A percentile compares a stretch with the other conserved stretches of the same genome.
Evolutionary conservation across 2,797 vertebrate species (phyloP).

Genomic region (Chanos chanos): DNA sequence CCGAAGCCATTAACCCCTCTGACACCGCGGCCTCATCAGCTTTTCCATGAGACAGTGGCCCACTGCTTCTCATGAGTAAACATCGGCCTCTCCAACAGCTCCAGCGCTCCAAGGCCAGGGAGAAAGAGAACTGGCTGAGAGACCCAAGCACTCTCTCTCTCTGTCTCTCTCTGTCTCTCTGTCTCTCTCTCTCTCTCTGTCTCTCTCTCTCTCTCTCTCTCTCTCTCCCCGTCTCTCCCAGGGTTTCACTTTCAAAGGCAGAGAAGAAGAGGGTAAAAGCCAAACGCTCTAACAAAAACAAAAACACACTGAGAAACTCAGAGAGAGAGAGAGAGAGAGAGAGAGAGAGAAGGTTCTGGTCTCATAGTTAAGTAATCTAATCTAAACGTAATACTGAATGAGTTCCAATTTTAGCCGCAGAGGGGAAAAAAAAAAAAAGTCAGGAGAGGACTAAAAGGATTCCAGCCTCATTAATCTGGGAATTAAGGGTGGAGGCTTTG

Average conservation of each 20-base stretch:
- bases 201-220: no score
- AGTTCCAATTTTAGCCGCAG: neutral
- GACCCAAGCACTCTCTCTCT: neutral
- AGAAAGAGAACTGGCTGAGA: conserved; percentile 6
- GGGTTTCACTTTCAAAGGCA: neutral
- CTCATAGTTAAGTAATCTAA: neutral
- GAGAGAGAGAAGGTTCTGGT: conserved; percentile 7
- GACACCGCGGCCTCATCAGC: conserved; percentile 4
- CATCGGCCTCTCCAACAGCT: conserved; percentile 7
- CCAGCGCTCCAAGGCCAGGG: neutral
- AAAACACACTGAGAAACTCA: neutral
- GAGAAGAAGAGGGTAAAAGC: neutral
- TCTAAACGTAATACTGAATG: neutral
- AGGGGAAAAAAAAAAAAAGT: neutral
- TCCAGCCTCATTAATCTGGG: neutral
- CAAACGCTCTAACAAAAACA: conserved; percentile 20
- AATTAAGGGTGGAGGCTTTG: neutral
- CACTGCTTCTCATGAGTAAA: conserved; percentile 17
- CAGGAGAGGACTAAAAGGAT: neutral
- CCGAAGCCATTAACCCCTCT: conserved; percentile 17
- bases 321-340: neutral
- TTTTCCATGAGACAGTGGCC: conserved; percentile 16
- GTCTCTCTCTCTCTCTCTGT: no score
- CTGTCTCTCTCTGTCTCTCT: neutral
- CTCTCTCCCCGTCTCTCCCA: no score